Evolutionary conservation across 2,888 invertebrate genomes (phyloP), one percentile per base, ranked within the genome.

Genomic region (Parnassius smintheus): DNA sequence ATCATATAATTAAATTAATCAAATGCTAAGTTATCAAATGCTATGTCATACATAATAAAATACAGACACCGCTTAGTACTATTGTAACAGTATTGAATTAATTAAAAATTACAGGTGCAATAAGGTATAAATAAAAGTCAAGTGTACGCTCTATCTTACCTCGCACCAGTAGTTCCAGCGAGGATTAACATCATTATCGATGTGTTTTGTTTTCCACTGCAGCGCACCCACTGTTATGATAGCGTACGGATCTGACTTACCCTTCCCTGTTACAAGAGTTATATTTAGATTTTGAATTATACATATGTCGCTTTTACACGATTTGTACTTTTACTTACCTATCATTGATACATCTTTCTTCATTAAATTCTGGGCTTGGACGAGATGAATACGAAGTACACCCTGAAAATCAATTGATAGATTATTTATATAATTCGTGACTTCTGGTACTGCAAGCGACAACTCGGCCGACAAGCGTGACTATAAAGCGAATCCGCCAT

Each of bases 91-190:
- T 51, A 45, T 35, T 52, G 41, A 18, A 41, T 55, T 46, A 49
- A 59, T 51, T 55, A 55, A 42, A 62, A 49, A 59, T 51, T 56
- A 53, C 25, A 63, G 46, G 66, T 70, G 68, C 75, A 72, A 66
- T 59, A 35, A 35, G 7, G 35, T 35, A 35, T 3, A 35, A 25
- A 35, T 35, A 35, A 7, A 35, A 35, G 35, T 7, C 35, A 35
- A 2, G 42, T 13, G 41, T 61, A 45, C 35, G 52, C 7, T 51
- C 48, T 52, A 58, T 49, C 86, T 79, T 70, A 98, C 98, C 97
- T 99, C 99, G 83, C 98, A 99, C 95, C 97, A 98, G 87, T 93
- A 98, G 87, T 99, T 98, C 99, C 99, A 99, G 72, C 96, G 96
- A 7, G 99, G 99, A 92, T 98, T 96, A 42, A 99, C 94, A 69